Conservation (phyloP, 2,888 invertebrate genomes). For the Apotomis turbidana region DNA sequence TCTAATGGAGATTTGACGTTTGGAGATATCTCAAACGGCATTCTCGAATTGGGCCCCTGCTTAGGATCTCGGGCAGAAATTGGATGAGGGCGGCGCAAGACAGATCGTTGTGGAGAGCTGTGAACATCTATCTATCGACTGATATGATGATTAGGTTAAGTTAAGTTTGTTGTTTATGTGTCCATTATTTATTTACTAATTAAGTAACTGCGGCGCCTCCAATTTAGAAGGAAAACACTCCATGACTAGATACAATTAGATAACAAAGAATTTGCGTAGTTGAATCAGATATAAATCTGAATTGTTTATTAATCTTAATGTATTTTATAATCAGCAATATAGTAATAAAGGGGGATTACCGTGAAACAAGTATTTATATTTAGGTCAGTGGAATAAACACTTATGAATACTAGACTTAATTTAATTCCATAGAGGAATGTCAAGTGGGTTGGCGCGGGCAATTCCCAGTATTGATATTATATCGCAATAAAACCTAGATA, state of each 20-base stretch:
- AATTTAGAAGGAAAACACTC: constrained; percentile 15
- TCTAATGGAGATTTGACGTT: no score
- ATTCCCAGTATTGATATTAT: constrained; percentile 13
- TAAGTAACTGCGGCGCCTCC: neutral
- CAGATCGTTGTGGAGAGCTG: no score
- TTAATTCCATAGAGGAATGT: constrained; percentile 36
- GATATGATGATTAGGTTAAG: no score
- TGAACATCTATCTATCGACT: no score
- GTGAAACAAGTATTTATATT: constrained; percentile 45
- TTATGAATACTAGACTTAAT: constrained; percentile 42
- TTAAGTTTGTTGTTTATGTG: no score
- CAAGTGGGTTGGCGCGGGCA: constrained; percentile 21
- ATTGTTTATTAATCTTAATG: constrained; percentile 29
- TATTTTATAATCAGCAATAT: constrained; percentile 41
- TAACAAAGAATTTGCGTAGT: constrained; percentile 37
- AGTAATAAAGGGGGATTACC: constrained; percentile 52
- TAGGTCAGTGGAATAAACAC: constrained; percentile 50
- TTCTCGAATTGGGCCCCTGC: no score
- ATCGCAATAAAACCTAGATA: constrained; percentile 16
- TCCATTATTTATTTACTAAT: no score
- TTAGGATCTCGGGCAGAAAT: no score
- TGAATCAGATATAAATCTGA: constrained; percentile 32
- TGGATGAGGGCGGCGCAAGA: no score
- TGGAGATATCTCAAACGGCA: no score
- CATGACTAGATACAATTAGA: constrained; percentile 19